phyloP scores from a whole-genome alignment of 2,797 vertebrate genomes.

The Lepidocolaptes lacrymiger region DNA sequence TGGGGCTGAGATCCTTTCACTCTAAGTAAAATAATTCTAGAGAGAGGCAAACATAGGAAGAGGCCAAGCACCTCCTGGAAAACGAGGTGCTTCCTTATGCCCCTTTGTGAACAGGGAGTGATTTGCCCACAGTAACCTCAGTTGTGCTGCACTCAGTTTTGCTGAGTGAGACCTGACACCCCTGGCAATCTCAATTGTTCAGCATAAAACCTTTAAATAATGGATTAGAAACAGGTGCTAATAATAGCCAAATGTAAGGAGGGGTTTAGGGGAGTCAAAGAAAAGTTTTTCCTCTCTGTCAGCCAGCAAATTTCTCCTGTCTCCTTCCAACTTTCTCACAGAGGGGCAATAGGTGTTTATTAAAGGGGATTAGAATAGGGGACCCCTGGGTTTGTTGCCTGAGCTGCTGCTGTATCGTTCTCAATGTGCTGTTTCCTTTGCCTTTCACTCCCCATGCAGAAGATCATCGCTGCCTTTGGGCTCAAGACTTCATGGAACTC shows the following conservation, averaged over 20 bases:
- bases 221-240: neutral
- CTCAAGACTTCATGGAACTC: neutral
- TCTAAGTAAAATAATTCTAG: neutral
- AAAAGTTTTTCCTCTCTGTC: neutral
- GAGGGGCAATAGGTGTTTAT: neutral
- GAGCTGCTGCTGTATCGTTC: neutral
- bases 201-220: neutral
- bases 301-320: neutral
- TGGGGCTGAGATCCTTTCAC: neutral
- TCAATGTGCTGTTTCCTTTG: neutral
- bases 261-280: neutral
- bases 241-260: neutral
- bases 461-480: fast-evolving
- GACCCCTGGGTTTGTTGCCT: neutral
- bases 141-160: neutral
- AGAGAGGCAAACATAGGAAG: neutral
- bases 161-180: neutral
- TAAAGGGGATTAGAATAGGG: neutral
- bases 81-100: neutral
- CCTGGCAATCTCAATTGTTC: neutral
- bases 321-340: neutral
- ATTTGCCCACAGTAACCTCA: neutral
- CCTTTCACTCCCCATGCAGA: neutral
- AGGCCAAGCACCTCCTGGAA: neutral
- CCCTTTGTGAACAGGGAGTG: neutral